phyloP scores from a whole-genome alignment of 2,888 invertebrate species.

The Deroplatys truncata region DNA sequence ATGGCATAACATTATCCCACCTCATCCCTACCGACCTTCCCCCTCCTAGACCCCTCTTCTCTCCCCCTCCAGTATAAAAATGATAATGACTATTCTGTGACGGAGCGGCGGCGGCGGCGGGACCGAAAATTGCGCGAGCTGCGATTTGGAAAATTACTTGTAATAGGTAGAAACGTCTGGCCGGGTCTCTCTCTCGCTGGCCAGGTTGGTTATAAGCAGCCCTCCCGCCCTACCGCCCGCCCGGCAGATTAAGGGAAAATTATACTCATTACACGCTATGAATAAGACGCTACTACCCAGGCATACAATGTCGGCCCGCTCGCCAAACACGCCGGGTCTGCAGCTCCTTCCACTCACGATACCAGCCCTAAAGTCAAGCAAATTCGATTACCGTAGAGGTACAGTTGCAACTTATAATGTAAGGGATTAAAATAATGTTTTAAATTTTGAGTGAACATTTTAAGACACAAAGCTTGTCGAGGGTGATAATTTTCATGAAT shows the following conservation, averaged over 20 bases:
- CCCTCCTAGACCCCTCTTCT: not conserved
- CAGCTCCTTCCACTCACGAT: not conserved
- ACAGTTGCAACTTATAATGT: too few species aligned
- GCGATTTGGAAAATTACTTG: constrained; percentile 27
- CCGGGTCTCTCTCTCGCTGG: constrained; percentile 3
- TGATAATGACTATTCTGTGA: constrained; percentile 16
- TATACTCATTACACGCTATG: constrained; percentile 26
- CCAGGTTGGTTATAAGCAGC: not conserved
- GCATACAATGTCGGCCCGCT: not conserved
- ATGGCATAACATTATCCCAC: not conserved
- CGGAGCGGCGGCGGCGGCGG: not conserved
- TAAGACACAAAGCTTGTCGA: too few species aligned
- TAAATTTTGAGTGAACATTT: too few species aligned
- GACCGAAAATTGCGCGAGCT: constrained; percentile 27
- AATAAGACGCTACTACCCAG: constrained; percentile 4
- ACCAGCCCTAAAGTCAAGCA: too few species aligned
- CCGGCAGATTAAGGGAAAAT: constrained; percentile 24
- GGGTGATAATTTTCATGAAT: too few species aligned
- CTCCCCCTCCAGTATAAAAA: constrained; percentile 16
- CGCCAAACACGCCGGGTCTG: not conserved
- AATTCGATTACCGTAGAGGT: too few species aligned
- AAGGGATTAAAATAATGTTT: too few species aligned
- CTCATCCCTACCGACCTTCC: not conserved
- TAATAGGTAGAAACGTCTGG: constrained; percentile 25
- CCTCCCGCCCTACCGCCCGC: not conserved